phyloP scores from a whole-genome alignment of 92 coral and sea anemone species.

The Paramuricea clavata region DNA sequence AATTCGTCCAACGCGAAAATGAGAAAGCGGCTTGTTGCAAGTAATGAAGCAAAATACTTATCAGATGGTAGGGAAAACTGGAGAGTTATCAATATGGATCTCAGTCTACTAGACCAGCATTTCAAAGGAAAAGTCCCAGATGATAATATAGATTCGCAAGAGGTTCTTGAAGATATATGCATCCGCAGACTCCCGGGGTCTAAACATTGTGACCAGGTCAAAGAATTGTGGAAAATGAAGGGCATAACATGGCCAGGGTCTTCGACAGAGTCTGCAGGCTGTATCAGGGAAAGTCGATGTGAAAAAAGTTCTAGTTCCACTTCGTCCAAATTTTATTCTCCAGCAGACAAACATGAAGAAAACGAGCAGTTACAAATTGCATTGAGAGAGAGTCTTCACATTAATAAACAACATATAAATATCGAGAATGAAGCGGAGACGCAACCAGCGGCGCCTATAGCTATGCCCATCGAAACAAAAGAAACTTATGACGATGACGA shows the following conservation, averaged over 20 bases:
- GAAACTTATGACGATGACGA: not conserved
- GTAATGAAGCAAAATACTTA: conserved; percentile 19
- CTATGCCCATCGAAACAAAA: not conserved
- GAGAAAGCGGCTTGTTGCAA: not conserved
- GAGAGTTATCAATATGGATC: conserved; percentile 33
- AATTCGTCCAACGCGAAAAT: conserved; percentile 26
- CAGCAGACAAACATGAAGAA: not conserved
- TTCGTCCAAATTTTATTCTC: not conserved
- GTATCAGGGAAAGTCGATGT: not conserved
- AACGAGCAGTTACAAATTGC: conserved; percentile 19
- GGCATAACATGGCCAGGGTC: conserved; percentile 25
- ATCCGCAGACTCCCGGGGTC: not conserved
- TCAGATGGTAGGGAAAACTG: conserved; percentile 29
- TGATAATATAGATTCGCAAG: conserved; percentile 17
- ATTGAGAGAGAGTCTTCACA: conserved; percentile 6
- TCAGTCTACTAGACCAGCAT: conserved; percentile 22
- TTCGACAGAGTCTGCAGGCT: not conserved
- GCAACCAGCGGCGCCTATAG: not conserved
- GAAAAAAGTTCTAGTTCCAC: not conserved
- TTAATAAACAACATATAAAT: not conserved
- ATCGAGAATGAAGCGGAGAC: not conserved
- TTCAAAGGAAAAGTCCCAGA: conserved; percentile 36
- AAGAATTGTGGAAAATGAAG: conserved; percentile 13
- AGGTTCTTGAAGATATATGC: not conserved
- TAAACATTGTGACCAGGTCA: not conserved